A percentile compares a stretch with the other conserved stretches of the same genome.
Evolutionary conservation across 2,113 vertebrate species (phyloP).

Genomic region (Taurulus bubalis): DNA sequence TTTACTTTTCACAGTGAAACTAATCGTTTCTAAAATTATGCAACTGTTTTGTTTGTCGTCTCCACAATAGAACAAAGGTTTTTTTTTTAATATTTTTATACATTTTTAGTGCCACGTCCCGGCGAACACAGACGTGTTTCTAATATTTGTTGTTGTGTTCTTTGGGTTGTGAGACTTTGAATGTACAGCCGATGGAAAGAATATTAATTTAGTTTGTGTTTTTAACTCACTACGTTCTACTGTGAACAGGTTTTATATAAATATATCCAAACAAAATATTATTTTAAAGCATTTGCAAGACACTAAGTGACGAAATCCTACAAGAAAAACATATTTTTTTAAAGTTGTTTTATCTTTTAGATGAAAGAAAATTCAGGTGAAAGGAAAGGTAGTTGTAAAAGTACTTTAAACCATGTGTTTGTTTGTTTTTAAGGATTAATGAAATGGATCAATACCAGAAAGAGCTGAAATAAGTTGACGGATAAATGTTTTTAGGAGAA

Average conservation of each 20-base stretch:
- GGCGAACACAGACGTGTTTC: background rate
- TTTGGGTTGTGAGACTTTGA: slow-evolving; percentile 22
- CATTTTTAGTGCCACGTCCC: background rate
- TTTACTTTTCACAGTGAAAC: slow-evolving; percentile 8
- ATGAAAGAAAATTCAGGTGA: background rate
- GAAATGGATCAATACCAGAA: background rate
- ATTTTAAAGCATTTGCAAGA: background rate
- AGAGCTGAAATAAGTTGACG: background rate
- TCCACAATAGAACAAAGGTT: background rate
- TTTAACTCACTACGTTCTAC: slow-evolving; percentile 10
- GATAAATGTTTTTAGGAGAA: background rate
- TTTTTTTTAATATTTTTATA: background rate
- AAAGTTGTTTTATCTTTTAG: background rate
- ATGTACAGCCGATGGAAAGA: slow-evolving; percentile 1
- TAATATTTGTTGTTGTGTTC: background rate
- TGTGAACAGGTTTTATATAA: slow-evolving; percentile 19
- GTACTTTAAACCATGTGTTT: background rate
- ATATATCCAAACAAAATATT: no score
- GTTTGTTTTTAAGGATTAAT: background rate
- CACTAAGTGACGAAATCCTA: background rate
- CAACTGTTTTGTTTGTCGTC: background rate
- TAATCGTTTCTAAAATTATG: background rate
- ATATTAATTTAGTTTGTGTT: slow-evolving; percentile 31
- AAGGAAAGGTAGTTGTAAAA: background rate
- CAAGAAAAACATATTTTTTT: background rate